Percentiles rank a stretch among this genome's conserved stretches.
These are phyloP conservation scores for Rynchops niger DNA, from an alignment of 2,113 vertebrate genomes.

Conservation along the genomic window DNA sequence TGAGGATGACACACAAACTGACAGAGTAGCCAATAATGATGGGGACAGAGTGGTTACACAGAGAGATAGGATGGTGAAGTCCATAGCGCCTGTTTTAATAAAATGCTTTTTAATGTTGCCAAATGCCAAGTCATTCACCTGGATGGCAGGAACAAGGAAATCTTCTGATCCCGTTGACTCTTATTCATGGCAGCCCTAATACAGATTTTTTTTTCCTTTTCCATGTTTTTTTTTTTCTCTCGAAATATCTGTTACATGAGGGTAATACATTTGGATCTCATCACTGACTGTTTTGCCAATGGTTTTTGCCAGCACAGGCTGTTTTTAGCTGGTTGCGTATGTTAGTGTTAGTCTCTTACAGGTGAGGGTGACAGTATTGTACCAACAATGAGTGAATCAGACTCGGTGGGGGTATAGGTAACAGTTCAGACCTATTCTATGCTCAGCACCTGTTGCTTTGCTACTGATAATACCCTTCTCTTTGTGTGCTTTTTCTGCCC, in stretches of 20 bases:
- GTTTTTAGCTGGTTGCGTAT: not conserved
- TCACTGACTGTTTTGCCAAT: not conserved
- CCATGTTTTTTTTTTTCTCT: not conserved
- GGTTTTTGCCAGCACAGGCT: constrained; percentile 7
- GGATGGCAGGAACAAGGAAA: not conserved
- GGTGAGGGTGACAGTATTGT: constrained; percentile 4
- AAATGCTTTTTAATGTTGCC: not conserved
- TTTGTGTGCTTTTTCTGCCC: not conserved
- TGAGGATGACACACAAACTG: not conserved
- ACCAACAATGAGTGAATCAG: not conserved
- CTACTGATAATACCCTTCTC: not conserved
- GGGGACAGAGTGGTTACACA: not conserved
- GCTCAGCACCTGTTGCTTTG: not conserved
- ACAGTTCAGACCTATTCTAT: not conserved
- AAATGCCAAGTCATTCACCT: not conserved
- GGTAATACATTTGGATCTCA: not conserved
- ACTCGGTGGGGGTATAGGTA: not conserved
- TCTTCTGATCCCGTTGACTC: fast-evolving
- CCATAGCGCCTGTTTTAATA: not conserved
- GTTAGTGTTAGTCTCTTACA: not conserved
- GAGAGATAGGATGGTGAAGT: not conserved
- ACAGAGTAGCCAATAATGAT: not conserved
- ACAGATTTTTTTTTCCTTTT: no score
- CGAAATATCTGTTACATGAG: not conserved
- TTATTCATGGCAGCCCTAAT: not conserved